These are phyloP conservation scores for Cyprinus carpio DNA, from an alignment of 2,113 vertebrate species.

Conservation along the genomic window DNA sequence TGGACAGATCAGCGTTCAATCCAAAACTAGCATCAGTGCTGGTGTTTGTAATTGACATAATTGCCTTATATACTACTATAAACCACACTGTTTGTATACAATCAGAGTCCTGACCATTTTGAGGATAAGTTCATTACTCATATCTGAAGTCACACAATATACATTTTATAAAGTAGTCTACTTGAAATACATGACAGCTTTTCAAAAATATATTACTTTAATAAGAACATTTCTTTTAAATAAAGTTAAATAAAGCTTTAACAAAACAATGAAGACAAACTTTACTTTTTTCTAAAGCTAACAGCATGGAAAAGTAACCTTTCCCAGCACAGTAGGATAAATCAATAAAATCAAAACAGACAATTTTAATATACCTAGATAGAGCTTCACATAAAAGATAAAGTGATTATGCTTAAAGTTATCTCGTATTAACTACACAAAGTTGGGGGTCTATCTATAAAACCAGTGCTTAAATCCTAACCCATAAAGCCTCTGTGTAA, in stretches of 20 bases:
- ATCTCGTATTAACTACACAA: conserved; percentile 15
- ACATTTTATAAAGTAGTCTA: not conserved
- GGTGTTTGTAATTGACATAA: not conserved
- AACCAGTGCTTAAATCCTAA: conserved; percentile 25
- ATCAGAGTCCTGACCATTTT: not conserved
- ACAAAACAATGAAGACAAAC: conserved; percentile 40
- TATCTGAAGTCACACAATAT: not conserved
- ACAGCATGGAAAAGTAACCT: not conserved
- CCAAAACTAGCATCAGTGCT: not conserved
- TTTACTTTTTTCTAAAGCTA: conserved; percentile 18
- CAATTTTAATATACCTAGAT: conserved; percentile 17
- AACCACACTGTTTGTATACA: not conserved
- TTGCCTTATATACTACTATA: too few relatives aligned
- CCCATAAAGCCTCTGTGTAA: conserved; percentile 27
- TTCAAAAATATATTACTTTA: conserved; percentile 60
- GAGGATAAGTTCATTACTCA: not conserved
- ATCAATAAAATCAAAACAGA: conserved; percentile 21
- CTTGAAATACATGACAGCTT: conserved; percentile 19
- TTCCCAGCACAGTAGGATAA: conserved; percentile 18
- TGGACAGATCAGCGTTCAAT: conserved; percentile 2
- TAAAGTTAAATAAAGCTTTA: conserved; percentile 45
- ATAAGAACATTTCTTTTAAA: conserved; percentile 54
- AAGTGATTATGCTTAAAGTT: conserved; percentile 32
- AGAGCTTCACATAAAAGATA: conserved; percentile 26
- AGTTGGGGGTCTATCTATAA: not conserved